Evolutionary conservation across 2,797 vertebrate genomes (phyloP).

Genomic region (Argentina silus): DNA sequence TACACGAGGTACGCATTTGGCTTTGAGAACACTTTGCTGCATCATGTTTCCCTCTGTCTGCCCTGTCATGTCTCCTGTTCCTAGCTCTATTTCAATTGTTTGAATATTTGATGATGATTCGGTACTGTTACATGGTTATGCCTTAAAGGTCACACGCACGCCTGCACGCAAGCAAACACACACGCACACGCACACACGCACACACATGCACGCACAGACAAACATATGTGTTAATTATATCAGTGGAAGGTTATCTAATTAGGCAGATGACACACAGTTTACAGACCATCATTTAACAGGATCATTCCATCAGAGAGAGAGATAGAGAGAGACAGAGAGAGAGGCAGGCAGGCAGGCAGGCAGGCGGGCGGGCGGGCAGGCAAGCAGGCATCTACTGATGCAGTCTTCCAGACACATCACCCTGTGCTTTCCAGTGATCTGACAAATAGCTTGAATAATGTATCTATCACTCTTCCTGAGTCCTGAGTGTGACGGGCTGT

Average conservation of each 20-base stretch:
- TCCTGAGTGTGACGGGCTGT: constrained; percentile 51
- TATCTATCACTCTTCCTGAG: constrained; percentile 67
- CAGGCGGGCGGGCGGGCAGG: no score
- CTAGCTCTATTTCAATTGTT: background rate
- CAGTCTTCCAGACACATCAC: constrained; percentile 55
- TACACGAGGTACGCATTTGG: constrained; percentile 51
- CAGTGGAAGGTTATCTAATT: constrained; percentile 39
- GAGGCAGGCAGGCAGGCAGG: no score
- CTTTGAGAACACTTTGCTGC: constrained; percentile 18
- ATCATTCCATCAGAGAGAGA: constrained; percentile 25
- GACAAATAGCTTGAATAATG: constrained; percentile 76
- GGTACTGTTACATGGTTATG: background rate
- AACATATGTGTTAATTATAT: no score
- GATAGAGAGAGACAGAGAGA: constrained; percentile 25
- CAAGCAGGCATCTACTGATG: constrained; percentile 44
- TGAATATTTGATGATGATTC: background rate
- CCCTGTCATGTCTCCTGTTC: constrained; percentile 2
- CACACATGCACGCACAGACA: background rate
- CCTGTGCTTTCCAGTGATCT: constrained; percentile 65
- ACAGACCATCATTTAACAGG: constrained; percentile 37
- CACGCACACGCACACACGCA: background rate
- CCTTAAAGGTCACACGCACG: constrained; percentile 13
- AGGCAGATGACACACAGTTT: constrained; percentile 43
- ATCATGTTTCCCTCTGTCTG: constrained; percentile 11
- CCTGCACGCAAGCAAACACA: background rate